Evolutionary conservation across 2,888 invertebrate genomes (phyloP).

Genomic region (Patella depressa): DNA sequence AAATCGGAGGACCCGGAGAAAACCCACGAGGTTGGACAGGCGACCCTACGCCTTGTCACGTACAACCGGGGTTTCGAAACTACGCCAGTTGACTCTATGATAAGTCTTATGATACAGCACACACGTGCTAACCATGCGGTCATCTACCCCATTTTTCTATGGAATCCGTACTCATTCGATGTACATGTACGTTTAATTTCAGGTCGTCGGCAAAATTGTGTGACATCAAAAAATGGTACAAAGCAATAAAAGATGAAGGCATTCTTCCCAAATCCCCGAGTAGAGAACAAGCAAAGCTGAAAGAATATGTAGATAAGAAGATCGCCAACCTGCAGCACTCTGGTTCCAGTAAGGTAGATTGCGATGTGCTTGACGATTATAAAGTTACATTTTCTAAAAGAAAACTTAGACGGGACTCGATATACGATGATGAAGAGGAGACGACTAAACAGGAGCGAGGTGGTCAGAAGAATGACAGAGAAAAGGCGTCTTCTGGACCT

Average conservation of each 20-base stretch:
- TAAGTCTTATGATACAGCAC: no score
- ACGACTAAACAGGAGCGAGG: background rate
- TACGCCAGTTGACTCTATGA: no score
- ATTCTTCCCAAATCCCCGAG: constrained; percentile 40
- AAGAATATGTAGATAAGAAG: constrained; percentile 39
- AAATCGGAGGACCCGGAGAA: no score
- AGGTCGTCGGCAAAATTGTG: constrained; percentile 30
- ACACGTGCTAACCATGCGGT: no score
- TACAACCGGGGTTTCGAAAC: no score
- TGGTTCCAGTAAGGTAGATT: constrained; percentile 32
- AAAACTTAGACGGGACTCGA: background rate
- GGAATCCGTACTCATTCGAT: no score
- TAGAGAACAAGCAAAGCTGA: constrained; percentile 35
- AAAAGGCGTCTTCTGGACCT: constrained; percentile 15
- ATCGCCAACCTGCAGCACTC: constrained; percentile 35
- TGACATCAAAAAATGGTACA: constrained; percentile 52
- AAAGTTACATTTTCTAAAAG: constrained; percentile 24
- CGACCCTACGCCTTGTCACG: no score
- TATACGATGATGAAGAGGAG: constrained; percentile 6
- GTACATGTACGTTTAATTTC: background rate
- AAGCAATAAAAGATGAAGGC: constrained; percentile 43
- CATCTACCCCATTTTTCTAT: no score
- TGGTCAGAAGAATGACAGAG: background rate
- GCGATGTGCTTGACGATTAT: constrained; percentile 41
- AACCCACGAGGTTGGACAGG: no score